A percentile compares a stretch with the other conserved stretches of the same genome.
Conservation (phyloP, 2,113 vertebrate species). For the Gadus chalcogrammus region DNA sequence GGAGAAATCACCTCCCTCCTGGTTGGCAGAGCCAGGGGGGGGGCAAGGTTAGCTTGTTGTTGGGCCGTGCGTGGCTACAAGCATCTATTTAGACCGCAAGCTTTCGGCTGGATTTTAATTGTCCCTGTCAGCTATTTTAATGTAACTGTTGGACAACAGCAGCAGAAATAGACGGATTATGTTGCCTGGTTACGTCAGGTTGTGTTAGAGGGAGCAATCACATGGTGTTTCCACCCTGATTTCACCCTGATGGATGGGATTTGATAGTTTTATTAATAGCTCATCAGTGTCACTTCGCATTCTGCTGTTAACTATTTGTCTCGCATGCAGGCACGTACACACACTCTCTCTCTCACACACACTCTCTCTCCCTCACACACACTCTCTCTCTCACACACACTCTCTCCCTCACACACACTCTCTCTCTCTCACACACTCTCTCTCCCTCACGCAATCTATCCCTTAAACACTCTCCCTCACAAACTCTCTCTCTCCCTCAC, state of each 20-base stretch:
- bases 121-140: constrained; percentile 20
- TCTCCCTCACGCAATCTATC: neutral
- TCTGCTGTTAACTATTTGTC: neutral
- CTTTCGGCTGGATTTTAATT: constrained; percentile 44
- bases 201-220: neutral
- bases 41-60: neutral
- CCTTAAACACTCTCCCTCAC: too few species aligned
- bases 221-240: neutral
- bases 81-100: constrained; percentile 46
- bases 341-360: neutral
- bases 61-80: neutral
- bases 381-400: neutral
- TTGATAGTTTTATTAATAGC: neutral
- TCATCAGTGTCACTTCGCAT: neutral
- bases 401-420: neutral
- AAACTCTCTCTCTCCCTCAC: too few species aligned
- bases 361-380: neutral
- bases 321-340: neutral
- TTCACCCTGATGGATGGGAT: neutral
- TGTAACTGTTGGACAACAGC: constrained; percentile 17
- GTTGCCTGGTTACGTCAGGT: neutral
- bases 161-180: neutral
- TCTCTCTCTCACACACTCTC: neutral
- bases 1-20: constrained; percentile 29
- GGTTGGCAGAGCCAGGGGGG: constrained; percentile 8